Conservation (phyloP, 2,113 vertebrate genomes). For the Vicugna pacos region DNA sequence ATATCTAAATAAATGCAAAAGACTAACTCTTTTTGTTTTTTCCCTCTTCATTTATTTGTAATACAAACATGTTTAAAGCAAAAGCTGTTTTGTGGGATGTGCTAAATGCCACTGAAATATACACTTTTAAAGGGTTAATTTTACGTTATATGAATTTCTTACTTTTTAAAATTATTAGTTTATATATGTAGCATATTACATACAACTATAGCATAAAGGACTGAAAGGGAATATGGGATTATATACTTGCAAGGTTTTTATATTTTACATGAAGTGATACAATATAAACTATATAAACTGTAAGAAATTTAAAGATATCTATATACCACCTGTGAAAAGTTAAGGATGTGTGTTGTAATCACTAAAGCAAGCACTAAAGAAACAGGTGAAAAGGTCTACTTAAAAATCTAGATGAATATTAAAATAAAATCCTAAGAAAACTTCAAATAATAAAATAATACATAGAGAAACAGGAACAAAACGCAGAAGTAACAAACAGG, state of each 20-base stretch:
- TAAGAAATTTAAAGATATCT: neutral
- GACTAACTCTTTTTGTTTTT: neutral
- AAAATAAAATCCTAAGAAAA: constrained; percentile 12
- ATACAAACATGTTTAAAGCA: constrained; percentile 14
- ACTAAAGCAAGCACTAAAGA: neutral
- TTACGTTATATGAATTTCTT: neutral
- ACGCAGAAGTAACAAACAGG: neutral
- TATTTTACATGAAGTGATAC: neutral
- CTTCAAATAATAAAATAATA: neutral
- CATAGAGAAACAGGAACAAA: neutral
- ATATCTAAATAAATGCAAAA: neutral
- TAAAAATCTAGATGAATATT: neutral
- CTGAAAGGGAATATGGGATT: neutral
- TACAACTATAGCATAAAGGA: constrained; percentile 1
- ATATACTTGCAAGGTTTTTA: neutral
- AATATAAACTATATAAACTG: neutral
- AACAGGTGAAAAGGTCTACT: neutral
- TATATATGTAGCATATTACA: neutral
- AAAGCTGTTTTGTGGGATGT: neutral
- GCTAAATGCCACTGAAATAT: neutral
- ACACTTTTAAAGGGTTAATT: neutral
- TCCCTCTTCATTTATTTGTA: neutral
- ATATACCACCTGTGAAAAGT: neutral
- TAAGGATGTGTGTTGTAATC: neutral
- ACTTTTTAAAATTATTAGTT: neutral